phyloP scores from a whole-genome alignment of 1,140 invertebrate species.

The Cydia amplana region DNA sequence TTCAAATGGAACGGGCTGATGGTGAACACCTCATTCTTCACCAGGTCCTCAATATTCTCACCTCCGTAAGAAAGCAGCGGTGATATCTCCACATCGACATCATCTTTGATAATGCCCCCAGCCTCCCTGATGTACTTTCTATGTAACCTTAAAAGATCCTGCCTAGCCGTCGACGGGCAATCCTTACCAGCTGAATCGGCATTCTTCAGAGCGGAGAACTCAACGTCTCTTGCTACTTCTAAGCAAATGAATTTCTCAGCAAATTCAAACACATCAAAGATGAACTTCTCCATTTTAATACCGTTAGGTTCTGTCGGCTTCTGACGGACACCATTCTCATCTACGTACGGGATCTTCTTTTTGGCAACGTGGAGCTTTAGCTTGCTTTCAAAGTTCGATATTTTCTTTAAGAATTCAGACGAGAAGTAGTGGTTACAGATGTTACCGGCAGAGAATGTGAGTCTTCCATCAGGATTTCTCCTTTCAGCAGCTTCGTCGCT shows the following conservation, averaged over 20 bases:
- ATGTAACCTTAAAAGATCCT: constrained; percentile 90
- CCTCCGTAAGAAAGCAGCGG: constrained; percentile 95
- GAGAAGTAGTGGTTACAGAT: constrained; percentile 99
- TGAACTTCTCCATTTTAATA: constrained; percentile 99
- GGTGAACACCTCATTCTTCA: constrained; percentile 84
- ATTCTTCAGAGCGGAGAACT: constrained; percentile 99
- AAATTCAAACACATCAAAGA: constrained; percentile 99
- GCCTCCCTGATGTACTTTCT: constrained; percentile 90
- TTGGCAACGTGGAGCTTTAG: constrained; percentile 97
- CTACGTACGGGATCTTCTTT: constrained; percentile 96
- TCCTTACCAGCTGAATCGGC: constrained; percentile 92
- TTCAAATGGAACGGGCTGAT: constrained; percentile 82
- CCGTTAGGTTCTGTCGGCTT: constrained; percentile 94
- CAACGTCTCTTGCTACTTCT: constrained; percentile 94
- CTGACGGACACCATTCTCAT: constrained; percentile 85
- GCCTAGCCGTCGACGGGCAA: constrained; percentile 91
- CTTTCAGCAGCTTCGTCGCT: constrained; percentile 92
- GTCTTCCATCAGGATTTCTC: constrained; percentile 86
- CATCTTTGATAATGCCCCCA: constrained; percentile 87
- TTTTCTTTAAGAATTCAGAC: constrained; percentile 87
- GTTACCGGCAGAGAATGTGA: constrained; percentile 96
- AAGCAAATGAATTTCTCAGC: constrained; percentile 94
- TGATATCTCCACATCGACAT: constrained; percentile 93
- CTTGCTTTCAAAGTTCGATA: constrained; percentile 83
- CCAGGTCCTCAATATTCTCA: constrained; percentile 86